Evolutionary conservation across 2,797 vertebrate genomes (phyloP).

Genomic region (Agapornis canus): DNA sequence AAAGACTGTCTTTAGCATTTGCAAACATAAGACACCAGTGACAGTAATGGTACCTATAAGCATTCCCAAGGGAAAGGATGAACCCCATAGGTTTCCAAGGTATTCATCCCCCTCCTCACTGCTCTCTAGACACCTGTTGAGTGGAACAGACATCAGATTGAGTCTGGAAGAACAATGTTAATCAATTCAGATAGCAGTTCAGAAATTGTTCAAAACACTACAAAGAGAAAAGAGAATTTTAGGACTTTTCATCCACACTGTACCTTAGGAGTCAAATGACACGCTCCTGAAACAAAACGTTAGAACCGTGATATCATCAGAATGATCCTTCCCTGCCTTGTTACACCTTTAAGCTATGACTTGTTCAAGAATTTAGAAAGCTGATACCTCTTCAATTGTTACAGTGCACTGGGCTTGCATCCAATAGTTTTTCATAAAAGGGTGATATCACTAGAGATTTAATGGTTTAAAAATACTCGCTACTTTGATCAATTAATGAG

Average conservation of each 20-base stretch:
- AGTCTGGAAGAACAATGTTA: background rate
- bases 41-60: background rate
- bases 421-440: background rate
- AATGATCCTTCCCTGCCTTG: background rate
- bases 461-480: constrained; percentile 20
- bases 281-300: background rate
- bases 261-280: background rate
- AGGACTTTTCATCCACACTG: background rate
- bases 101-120: background rate
- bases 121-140: background rate
- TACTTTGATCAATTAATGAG: background rate
- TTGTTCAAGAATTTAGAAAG: background rate
- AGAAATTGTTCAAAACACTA: background rate
- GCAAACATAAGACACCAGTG: background rate
- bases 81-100: background rate
- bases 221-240: background rate
- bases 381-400: background rate
- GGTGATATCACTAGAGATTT: background rate
- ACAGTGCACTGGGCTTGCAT: constrained; percentile 44
- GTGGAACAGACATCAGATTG: background rate
- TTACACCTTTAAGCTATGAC: background rate
- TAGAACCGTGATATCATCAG: background rate
- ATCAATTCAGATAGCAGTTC: background rate
- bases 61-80: background rate
- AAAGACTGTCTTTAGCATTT: background rate